Percentiles rank a stretch among this genome's conserved stretches.
Conservation (phyloP, 2,888 invertebrate species). For the Erynnis tages region DNA sequence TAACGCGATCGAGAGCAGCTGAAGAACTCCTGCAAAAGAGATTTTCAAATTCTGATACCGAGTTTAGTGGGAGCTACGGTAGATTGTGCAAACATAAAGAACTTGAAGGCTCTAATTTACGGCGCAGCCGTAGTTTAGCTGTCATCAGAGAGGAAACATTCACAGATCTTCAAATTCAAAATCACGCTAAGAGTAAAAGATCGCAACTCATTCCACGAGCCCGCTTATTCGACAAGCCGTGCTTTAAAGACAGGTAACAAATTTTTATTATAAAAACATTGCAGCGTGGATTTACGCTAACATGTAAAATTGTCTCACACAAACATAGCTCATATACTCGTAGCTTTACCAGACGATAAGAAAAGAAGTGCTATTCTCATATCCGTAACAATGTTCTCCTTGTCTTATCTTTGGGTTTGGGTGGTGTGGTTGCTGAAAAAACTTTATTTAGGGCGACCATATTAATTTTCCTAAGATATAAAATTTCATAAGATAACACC, state of each 20-base stretch:
- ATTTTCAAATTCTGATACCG: conserved; percentile 72
- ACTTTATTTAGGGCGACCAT: no score
- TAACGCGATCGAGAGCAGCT: conserved; percentile 71
- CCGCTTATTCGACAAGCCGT: conserved; percentile 88
- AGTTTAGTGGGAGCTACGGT: conserved; percentile 75
- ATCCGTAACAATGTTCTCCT: no score
- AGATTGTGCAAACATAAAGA: conserved; percentile 75
- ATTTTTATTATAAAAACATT: no score
- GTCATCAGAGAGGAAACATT: conserved; percentile 89
- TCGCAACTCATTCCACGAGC: conserved; percentile 91
- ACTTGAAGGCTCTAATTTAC: conserved; percentile 79
- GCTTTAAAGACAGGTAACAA: conserved; percentile 86
- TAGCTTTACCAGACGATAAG: no score
- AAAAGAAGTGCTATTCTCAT: no score
- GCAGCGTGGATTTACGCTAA: no score
- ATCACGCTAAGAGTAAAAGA: conserved; percentile 83
- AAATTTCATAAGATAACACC: no score
- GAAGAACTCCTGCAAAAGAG: conserved; percentile 71
- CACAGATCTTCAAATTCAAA: conserved; percentile 85
- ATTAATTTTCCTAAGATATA: no score
- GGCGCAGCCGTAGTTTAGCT: conserved; percentile 87
- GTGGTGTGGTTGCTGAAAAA: no score
- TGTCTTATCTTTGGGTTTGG: no score
- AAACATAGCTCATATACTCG: no score
- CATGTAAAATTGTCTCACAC: no score